Evolutionary conservation across 1,140 invertebrate genomes (phyloP).

Genomic region (Magallana gigas): DNA sequence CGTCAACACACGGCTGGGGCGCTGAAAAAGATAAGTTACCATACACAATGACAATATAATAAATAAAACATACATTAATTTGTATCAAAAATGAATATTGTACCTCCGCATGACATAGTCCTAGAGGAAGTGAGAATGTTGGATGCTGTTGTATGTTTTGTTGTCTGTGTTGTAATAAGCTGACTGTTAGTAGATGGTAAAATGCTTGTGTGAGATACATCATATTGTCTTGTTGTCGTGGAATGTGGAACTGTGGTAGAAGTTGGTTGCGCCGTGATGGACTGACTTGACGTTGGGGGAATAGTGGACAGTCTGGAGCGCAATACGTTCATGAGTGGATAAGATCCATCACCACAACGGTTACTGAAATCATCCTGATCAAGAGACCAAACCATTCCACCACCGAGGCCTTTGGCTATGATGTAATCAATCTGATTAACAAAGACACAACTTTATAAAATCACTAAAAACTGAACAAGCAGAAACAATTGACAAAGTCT

Average conservation of each 20-base stretch:
- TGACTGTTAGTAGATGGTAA: too few species aligned
- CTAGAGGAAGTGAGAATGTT: too few species aligned
- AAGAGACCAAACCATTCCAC: conserved; percentile 97
- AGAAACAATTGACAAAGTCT: neutral
- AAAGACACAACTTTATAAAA: neutral
- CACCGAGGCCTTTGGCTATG: conserved; percentile 92
- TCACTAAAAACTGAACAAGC: neutral
- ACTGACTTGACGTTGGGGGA: neutral
- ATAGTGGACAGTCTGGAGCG: neutral
- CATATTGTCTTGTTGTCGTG: too few species aligned
- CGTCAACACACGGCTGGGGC: conserved; percentile 10
- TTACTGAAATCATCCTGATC: conserved; percentile 97
- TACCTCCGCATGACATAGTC: too few species aligned
- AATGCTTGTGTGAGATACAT: too few species aligned
- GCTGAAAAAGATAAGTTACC: neutral
- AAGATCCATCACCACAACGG: conserved; percentile 87
- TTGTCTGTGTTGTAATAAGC: too few species aligned
- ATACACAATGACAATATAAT: too few species aligned
- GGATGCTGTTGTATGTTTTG: too few species aligned
- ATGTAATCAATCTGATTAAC: conserved; percentile 88
- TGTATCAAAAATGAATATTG: too few species aligned
- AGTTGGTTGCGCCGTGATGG: too few species aligned
- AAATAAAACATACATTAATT: too few species aligned
- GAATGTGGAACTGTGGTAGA: too few species aligned
- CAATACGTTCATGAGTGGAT: conserved; percentile 86